Base-by-base conservation (phyloP, 2,888 invertebrate species). In the Hirtodrosophila confusa region DNA sequence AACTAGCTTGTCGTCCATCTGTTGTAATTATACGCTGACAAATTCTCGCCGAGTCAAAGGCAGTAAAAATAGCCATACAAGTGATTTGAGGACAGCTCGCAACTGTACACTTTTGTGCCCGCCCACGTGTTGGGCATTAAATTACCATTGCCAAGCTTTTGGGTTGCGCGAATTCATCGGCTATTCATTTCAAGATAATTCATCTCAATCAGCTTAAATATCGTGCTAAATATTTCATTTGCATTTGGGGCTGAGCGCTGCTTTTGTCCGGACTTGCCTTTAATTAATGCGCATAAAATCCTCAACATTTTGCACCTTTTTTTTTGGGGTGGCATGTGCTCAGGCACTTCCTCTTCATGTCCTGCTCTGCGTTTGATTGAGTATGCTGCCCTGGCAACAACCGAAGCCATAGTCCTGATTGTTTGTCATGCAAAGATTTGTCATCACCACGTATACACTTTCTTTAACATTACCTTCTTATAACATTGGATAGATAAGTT, bases 161-260 rank as follows among this genome's bases (percentile, higher is more conserved):
- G 24, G 36, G 41, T 29, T 41, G 9, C 24, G 27, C 33, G 43
- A 53, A 51, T 44, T 71, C 67, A 50, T 68, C 55, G 62, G 63
- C 51, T 63, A 69, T 82, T 72, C 55, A 66, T 82, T 75, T 72
- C 69, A 58, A 69, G 78, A 70, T 86, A 80, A 82, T 82, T 82
- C 72, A 78, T 82, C 78, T 86, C 82, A 84, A 82, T 82, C 82
- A 73, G 85, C 78, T 86, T 84, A 86, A 84, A 86, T 80, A 75
- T 83, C 74, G 68, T 49, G 66, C 65, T 76, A 64, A 86, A 86
- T 77, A 80, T 75, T 84, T 80, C 60, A 82, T 80, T 80, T 86
- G 63, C 72, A 64, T 68, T 60, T 5, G 17, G n/a, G 17, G 27
- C 27, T 12, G 44, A 53, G 39, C 12, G 41, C 7, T 45, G 24